Evolutionary conservation across 2,113 vertebrate genomes (phyloP).

Genomic region (Herpetotheres cachinnans): DNA sequence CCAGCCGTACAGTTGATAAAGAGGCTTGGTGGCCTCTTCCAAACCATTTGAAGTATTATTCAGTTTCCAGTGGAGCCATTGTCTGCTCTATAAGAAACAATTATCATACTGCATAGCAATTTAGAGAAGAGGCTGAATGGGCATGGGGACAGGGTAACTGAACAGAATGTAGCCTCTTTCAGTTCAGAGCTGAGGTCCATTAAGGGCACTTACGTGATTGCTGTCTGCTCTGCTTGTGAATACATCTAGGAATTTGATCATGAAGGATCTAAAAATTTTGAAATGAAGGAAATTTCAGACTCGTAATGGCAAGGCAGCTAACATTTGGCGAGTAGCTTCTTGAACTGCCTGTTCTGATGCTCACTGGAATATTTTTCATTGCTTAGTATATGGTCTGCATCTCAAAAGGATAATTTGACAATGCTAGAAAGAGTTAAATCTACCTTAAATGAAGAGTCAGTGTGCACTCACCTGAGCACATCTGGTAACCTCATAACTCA

Average conservation of each 20-base stretch:
- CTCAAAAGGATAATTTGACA: not conserved
- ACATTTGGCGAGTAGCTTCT: not conserved
- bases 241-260: not conserved
- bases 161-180: not conserved
- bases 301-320: not conserved
- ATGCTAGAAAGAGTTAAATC: not conserved
- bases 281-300: not conserved
- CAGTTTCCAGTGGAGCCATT: not conserved
- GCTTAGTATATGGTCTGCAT: not conserved
- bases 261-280: not conserved
- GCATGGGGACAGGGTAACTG: not conserved
- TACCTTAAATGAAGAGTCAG: not conserved
- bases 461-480: not conserved
- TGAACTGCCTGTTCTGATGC: not conserved
- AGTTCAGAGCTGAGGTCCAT: not conserved
- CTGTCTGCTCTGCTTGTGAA: not conserved
- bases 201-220: not conserved
- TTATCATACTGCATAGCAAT: not conserved
- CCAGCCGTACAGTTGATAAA: rapidly evolving
- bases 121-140: not conserved
- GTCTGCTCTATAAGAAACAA: not conserved
- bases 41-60: not conserved
- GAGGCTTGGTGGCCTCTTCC: not conserved
- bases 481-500: not conserved
- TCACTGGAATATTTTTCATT: not conserved